These are phyloP conservation scores for Triops longicaudatus DNA, from an alignment of 1,140 invertebrate species.

Conservation along the genomic window DNA sequence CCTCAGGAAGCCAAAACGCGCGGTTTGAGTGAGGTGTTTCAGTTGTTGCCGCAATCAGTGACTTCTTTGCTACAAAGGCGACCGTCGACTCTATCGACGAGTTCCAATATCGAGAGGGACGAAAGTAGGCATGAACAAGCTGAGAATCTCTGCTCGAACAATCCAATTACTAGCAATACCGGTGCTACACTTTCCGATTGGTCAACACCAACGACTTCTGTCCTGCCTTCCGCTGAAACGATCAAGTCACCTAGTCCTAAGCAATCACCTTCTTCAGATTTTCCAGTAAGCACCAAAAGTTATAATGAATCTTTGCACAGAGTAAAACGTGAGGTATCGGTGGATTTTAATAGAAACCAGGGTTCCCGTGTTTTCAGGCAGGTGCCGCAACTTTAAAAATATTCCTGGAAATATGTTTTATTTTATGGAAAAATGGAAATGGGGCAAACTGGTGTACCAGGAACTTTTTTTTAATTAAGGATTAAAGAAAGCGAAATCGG, in stretches of 20 bases:
- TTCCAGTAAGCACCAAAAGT: neutral
- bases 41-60: conserved; percentile 24
- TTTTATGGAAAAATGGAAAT: too few relatives aligned
- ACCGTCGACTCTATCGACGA: neutral
- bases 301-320: too few relatives aligned
- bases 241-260: neutral
- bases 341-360: too few relatives aligned
- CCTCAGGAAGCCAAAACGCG: conserved; percentile 23
- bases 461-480: too few relatives aligned
- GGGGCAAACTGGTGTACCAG: too few relatives aligned
- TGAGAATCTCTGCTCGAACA: neutral
- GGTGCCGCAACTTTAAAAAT: too few relatives aligned
- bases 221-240: neutral
- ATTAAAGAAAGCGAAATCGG: too few relatives aligned
- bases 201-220: conserved; percentile 5
- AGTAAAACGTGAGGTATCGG: too few relatives aligned
- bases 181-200: neutral
- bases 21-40: conserved; percentile 30
- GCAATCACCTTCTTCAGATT: neutral
- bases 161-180: conserved; percentile 2
- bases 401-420: too few relatives aligned
- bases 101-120: neutral
- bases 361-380: too few relatives aligned
- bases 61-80: conserved; percentile 18
- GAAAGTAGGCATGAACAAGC: neutral